Evolutionary conservation across 2,113 vertebrate species (phyloP).

Genomic region (Apus apus): DNA sequence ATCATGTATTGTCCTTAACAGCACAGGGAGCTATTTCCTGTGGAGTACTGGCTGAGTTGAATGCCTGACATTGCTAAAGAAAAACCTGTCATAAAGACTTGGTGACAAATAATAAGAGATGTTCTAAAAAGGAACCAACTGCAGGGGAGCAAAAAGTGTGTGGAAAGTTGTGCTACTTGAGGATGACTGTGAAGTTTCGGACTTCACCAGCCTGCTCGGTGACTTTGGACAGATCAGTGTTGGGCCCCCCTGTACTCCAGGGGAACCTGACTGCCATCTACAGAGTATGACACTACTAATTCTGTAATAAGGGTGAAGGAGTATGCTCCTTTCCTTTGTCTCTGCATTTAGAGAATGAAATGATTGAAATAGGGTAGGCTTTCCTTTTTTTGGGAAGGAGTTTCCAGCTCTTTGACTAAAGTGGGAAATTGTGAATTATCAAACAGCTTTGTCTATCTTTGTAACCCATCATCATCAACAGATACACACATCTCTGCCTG

Average conservation of each 20-base stretch:
- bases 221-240: neutral
- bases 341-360: neutral
- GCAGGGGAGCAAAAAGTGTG: neutral
- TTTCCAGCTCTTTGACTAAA: neutral
- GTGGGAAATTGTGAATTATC: neutral
- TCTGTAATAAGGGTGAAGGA: neutral
- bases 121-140: neutral
- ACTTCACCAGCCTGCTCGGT: neutral
- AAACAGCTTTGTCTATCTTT: neutral
- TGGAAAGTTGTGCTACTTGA: neutral
- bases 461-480: neutral
- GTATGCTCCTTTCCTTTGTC: neutral
- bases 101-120: neutral
- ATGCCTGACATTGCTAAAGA: neutral
- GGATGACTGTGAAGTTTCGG: neutral
- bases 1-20: neutral
- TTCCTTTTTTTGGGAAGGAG: neutral
- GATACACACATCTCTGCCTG: neutral
- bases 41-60: neutral
- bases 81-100: neutral
- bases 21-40: neutral
- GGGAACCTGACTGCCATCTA: rapidly evolving
- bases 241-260: rapidly evolving
- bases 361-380: neutral
- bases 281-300: neutral